phyloP scores from a whole-genome alignment of 1,140 invertebrate species.

The Nasonia giraulti region DNA sequence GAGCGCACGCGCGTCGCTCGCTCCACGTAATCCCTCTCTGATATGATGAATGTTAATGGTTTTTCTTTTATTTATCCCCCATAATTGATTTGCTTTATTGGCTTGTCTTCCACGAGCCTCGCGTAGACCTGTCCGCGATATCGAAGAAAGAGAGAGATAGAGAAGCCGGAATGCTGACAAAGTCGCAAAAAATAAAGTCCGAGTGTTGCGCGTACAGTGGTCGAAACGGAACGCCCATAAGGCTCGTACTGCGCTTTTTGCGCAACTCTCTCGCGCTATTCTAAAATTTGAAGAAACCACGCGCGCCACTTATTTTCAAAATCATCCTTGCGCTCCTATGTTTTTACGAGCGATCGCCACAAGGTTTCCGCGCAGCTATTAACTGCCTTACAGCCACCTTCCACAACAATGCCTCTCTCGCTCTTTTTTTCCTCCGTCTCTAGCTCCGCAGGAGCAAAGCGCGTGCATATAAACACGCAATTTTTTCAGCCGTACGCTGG shows the following conservation, averaged over 20 bases:
- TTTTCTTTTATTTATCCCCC: not conserved
- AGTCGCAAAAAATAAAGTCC: too few relatives aligned
- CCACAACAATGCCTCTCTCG: not conserved
- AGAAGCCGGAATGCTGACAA: not conserved
- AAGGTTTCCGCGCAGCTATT: constrained; percentile 13
- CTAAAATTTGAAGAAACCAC: constrained; percentile 31
- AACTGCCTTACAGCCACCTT: constrained; percentile 6
- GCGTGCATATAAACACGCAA: not conserved
- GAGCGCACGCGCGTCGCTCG: too few relatives aligned
- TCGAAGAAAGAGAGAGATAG: not conserved
- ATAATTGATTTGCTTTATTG: too few relatives aligned
- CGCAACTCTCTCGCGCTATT: not conserved
- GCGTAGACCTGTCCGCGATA: not conserved
- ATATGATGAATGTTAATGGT: not conserved
- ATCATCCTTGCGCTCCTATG: constrained; percentile 25
- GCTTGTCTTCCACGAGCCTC: too few relatives aligned
- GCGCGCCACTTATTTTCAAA: constrained; percentile 19
- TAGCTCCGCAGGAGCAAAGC: not conserved
- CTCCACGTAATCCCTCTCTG: too few relatives aligned
- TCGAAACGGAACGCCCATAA: not conserved
- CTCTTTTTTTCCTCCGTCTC: not conserved
- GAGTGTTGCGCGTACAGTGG: not conserved
- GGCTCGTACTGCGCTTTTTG: not conserved
- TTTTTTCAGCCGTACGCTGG: not conserved
- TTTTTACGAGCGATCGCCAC: constrained; percentile 25